Evolutionary conservation across 2,888 invertebrate genomes (phyloP).

Genomic region (Brachypterus glaber): DNA sequence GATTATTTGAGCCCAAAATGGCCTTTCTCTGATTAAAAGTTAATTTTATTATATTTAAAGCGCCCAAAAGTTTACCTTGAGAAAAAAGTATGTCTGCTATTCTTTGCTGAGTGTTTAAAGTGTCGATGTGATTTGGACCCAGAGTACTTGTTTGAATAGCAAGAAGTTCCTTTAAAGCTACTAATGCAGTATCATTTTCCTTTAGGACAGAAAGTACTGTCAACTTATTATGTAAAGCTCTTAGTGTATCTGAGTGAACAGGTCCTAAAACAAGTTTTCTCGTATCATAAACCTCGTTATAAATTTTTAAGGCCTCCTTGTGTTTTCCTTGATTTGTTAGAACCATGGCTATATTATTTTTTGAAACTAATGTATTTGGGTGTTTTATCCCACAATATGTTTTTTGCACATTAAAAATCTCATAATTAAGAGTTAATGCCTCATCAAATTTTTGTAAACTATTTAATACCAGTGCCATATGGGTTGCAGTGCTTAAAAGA

Average conservation of each 20-base stretch:
- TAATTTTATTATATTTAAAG: no score
- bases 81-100: conserved; percentile 13
- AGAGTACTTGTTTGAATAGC: conserved; percentile 7
- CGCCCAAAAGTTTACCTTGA: conserved; percentile 13
- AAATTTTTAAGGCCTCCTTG: conserved; percentile 18
- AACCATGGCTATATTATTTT: conserved; percentile 16
- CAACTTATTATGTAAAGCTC: conserved; percentile 11
- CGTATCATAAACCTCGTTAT: conserved; percentile 11
- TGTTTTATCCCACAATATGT: no score
- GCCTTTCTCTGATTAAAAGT: no score
- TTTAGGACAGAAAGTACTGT: conserved; percentile 2
- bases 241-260: conserved; percentile 13
- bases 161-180: conserved; percentile 8
- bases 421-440: conserved; percentile 14
- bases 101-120: conserved; percentile 10
- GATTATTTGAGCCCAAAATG: conserved; percentile 8
- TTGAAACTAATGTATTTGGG: conserved; percentile 1
- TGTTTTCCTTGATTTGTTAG: conserved; percentile 13
- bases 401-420: conserved; percentile 13
- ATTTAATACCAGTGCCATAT: conserved; percentile 17
- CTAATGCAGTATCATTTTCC: conserved; percentile 13
- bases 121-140: conserved; percentile 11
- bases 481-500: conserved; percentile 14
- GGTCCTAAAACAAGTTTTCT: conserved; percentile 15
- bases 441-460: conserved; percentile 14